These are phyloP conservation scores for Chrysocyon brachyurus DNA, from an alignment of 2,797 vertebrate species.

Conservation along the genomic window DNA sequence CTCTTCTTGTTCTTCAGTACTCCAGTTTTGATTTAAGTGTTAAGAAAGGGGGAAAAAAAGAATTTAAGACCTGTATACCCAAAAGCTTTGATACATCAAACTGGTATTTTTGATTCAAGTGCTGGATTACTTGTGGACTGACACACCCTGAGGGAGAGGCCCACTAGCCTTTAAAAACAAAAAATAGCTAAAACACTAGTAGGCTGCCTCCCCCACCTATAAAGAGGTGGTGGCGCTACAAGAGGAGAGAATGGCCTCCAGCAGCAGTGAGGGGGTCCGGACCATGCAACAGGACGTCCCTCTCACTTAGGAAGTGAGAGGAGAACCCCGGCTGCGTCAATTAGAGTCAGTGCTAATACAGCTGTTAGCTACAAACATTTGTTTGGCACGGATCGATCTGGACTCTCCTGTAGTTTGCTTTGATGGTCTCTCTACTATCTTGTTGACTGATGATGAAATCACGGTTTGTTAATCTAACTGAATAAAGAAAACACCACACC, in stretches of 20 bases:
- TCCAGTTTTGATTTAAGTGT: background rate
- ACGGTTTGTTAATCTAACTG: slow-evolving; percentile 90
- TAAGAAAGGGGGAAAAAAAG: background rate
- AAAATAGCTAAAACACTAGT: background rate
- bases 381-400: slow-evolving; percentile 88
- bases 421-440: slow-evolving; percentile 89
- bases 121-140: background rate
- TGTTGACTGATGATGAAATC: slow-evolving; percentile 92
- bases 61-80: background rate
- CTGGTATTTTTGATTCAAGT: slow-evolving; percentile 9
- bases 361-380: slow-evolving; percentile 90
- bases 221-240: slow-evolving; percentile 34
- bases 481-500: slow-evolving; percentile 90
- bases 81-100: slow-evolving; percentile 8
- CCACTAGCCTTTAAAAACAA: background rate
- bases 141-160: background rate
- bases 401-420: slow-evolving; percentile 90
- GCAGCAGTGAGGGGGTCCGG: slow-evolving; percentile 76
- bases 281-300: slow-evolving; percentile 82
- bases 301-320: slow-evolving; percentile 88
- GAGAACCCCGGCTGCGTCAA: slow-evolving; percentile 88
- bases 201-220: slow-evolving; percentile 12
- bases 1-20: background rate
- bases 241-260: slow-evolving; percentile 48
- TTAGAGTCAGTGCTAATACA: slow-evolving; percentile 89